These are phyloP conservation scores for Gryllus bimaculatus DNA, from an alignment of 1,140 invertebrate genomes.

Conservation along the genomic window DNA sequence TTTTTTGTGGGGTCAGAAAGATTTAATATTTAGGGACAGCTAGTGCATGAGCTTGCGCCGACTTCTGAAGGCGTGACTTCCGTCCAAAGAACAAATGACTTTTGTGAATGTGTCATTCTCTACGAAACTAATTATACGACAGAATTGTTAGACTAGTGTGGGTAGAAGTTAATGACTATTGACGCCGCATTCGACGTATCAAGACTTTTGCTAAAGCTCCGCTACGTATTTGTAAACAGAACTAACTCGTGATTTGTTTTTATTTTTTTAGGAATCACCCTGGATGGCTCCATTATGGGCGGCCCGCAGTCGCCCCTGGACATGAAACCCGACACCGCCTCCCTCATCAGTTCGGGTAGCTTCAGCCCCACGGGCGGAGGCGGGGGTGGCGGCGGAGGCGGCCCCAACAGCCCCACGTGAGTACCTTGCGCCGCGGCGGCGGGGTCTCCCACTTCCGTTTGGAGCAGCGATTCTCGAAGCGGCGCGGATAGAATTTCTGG, in stretches of 20 bases:
- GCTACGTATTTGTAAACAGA: no score
- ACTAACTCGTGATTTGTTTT: not conserved
- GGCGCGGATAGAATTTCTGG: conserved; percentile 36
- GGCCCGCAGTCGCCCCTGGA: conserved; percentile 73
- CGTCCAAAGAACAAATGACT: no score
- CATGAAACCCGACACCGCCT: conserved; percentile 78
- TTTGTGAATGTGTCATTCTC: no score
- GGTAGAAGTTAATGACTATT: no score
- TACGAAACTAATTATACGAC: no score
- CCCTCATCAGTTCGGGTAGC: conserved; percentile 51
- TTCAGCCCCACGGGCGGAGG: conserved; percentile 46
- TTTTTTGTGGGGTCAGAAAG: no score
- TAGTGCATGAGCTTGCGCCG: no score
- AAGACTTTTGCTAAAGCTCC: no score
- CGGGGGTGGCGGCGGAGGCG: conserved; percentile 40
- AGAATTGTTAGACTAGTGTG: no score
- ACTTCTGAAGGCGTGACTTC: no score
- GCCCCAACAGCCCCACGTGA: conserved; percentile 37
- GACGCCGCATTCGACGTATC: no score
- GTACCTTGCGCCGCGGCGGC: not conserved
- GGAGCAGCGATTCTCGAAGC: conserved; percentile 42
- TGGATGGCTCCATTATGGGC: conserved; percentile 61
- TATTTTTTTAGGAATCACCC: conserved; percentile 45
- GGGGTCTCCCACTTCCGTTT: conserved; percentile 29
- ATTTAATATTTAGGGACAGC: no score